phyloP scores from a whole-genome alignment of 2,888 invertebrate genomes.

The Gastrophysa polygoni region DNA sequence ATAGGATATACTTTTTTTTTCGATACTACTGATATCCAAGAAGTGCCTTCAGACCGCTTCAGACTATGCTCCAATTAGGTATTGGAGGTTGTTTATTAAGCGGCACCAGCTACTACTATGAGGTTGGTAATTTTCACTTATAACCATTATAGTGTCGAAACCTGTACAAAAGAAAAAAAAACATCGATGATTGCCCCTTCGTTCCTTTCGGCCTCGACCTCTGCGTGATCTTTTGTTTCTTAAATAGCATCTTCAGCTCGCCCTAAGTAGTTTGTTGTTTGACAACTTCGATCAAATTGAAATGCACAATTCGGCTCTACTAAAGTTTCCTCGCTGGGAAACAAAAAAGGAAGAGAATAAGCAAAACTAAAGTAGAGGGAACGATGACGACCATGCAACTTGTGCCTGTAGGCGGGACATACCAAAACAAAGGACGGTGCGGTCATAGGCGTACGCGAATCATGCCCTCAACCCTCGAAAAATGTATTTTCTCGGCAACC shows the following conservation, averaged over 20 bases:
- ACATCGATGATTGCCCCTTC: too few relatives aligned
- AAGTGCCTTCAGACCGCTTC: too few relatives aligned
- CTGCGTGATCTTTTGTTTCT: slow-evolving; percentile 23
- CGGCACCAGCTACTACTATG: too few relatives aligned
- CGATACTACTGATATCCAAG: too few relatives aligned
- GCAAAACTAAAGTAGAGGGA: background rate
- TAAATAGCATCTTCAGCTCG: slow-evolving; percentile 25
- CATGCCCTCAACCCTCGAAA: too few relatives aligned
- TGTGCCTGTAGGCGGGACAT: background rate
- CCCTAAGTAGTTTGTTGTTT: slow-evolving; percentile 24
- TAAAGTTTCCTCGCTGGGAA: slow-evolving; percentile 18
- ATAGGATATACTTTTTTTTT: too few relatives aligned
- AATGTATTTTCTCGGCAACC: too few relatives aligned
- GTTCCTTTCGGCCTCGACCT: slow-evolving; percentile 18
- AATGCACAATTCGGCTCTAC: slow-evolving; percentile 20
- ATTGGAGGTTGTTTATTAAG: too few relatives aligned
- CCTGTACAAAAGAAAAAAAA: too few relatives aligned
- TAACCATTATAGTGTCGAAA: too few relatives aligned
- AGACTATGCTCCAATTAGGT: too few relatives aligned
- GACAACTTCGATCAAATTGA: slow-evolving; percentile 24
- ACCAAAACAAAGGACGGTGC: background rate
- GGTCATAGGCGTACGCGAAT: background rate
- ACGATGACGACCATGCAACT: background rate
- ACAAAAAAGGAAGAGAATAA: slow-evolving; percentile 11
- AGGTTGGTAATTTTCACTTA: too few relatives aligned